Base-by-base conservation (phyloP, 2,797 vertebrate genomes). In the Pipistrellus nathusii region DNA sequence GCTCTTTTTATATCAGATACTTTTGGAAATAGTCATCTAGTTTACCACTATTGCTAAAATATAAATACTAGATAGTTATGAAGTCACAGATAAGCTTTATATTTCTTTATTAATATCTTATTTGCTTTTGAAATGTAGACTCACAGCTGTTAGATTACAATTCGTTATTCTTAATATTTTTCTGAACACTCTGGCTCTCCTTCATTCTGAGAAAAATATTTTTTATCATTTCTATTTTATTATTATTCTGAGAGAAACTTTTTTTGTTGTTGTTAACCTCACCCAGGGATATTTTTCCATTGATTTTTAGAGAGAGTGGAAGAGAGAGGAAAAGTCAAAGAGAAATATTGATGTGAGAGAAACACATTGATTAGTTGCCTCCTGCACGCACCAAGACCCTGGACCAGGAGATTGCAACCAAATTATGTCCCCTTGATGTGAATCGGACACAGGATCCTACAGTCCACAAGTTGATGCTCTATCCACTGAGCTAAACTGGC, bases 101-200 rank as follows among this genome's bases (percentile, higher is more conserved):
- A 75, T 57, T 90, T 92, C 9, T 57, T 64, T 30, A 87, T 53
- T 53, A 68, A 64, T 17, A 73, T 64, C 4, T 89, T 77, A 82
- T 48, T 78, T 91, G 21, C 38, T n/a, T 86, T 85, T 71, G 62
- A 55, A 95, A 94, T 83, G 25, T 38, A 48, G 32, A 69, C 46
- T 88, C 27, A 81, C 21, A 81, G 8, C 3, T 73, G 0, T 71
- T 73, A 64, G 4, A 64, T 83, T 83, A 59, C 0, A 84, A 68
- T 84, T 87, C 30, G 80, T 76, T 86, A n/a, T 84, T 91, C 7
- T 76, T 86, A 77, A 80, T 92, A 41, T 80, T 59, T 87, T 82
- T 80, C 59, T 80, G 11, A 78, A 78, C 27, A 8, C 1, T 30
- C 5, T 80, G 11, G 3, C 12, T 86, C 35, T 20, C 71, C n/a